Evolutionary conservation across 2,113 vertebrate genomes (phyloP), one percentile per base, ranked within the genome.

Genomic region (Okapia johnstoni): DNA sequence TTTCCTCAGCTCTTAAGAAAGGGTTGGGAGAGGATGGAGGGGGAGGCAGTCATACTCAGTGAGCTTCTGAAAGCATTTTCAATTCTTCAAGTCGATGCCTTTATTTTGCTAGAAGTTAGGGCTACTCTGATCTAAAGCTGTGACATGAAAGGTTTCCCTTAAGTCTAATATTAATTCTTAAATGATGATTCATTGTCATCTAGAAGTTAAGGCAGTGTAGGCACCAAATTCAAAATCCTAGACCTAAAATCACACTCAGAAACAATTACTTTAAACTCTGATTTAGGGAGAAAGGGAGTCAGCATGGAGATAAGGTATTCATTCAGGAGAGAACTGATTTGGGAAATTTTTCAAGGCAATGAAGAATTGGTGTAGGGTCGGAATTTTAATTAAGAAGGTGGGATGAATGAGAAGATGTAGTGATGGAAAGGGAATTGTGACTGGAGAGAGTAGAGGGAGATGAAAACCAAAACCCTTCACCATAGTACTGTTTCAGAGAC

Each of bases 201-300:
- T 13, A 57, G 73, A 92, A 87, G 66, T 95, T 77, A 55, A 89
- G 60, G 46, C 70, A 40, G 58, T 48, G 17, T 16, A 28, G 85
- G 61, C 40, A 87, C 61, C 81, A 86, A 25, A 84, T 73, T 63
- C 73, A 80, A 90, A 96, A 88, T 89, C 30, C 77, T 80, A 79
- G 26, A 58, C n/a, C 33, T 90, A 77, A 97, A 94, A 85, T 90
- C 80, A 95, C 17, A 90, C 50, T 91, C 57, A 77, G 70, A 95
- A 97, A 90, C 76, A 48, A 83, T 52, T 40, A 85, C 92, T 94
- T 50, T 36, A 55, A 85, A 86, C 85, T 96, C 87, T 50, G 14
- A 46, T 79, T 79, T 88, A 77, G 33, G 52, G 33, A 89, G 55
- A 92, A 89, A 73, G 85, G 40, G 10, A 84, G 77, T 33, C 54